Evolutionary conservation across 2,797 vertebrate genomes (phyloP), one percentile per base, ranked within the genome.

Genomic region (Menidia menidia): DNA sequence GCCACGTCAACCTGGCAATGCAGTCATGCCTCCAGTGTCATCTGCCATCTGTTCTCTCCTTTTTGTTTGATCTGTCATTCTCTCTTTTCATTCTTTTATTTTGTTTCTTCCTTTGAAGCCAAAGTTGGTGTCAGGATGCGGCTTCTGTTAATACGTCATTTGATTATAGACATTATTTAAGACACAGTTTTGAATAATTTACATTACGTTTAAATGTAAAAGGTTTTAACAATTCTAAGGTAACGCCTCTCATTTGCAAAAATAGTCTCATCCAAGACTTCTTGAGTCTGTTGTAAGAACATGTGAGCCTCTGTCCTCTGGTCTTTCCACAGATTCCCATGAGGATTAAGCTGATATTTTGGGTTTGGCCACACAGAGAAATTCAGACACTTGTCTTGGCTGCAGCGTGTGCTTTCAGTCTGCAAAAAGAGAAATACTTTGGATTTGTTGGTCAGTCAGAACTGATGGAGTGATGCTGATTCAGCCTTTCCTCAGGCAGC

Each of bases 31-130:
- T 68, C 72, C 45, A 53, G 72, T 60, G 56, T 78, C 87, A 90
- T 91, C 86, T 92, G 84, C 62, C 68, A 53, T 86, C 87, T 71
- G 54, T 55, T 60, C 61, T 57, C 41, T 25, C 25, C 25, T 25
- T 61, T 53, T 68, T 50, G 43, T 53, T 53, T 68, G 64, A 67
- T 52, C 52, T 39, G 4, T 39, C 42, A 45, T 30, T 56, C 25
- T 41, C 33, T 12, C 2, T 0, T 3, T 19, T 68, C 19, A 47
- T 14, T 33, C 30, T 3, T 62, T 52, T 44, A 25, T 35, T 68
- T 33, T 11, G 51, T 50, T 50, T 75, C 63, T 60, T 64, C 13
- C 0, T 70, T 84, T 65, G 30, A 31, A 52, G 50, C 25, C 19
- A 52, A 14, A 31, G 25, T 31, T 2, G 12, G 11, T 52, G 6